Conservation (phyloP, 2,797 vertebrate species). For the Argyrosomus regius region DNA sequence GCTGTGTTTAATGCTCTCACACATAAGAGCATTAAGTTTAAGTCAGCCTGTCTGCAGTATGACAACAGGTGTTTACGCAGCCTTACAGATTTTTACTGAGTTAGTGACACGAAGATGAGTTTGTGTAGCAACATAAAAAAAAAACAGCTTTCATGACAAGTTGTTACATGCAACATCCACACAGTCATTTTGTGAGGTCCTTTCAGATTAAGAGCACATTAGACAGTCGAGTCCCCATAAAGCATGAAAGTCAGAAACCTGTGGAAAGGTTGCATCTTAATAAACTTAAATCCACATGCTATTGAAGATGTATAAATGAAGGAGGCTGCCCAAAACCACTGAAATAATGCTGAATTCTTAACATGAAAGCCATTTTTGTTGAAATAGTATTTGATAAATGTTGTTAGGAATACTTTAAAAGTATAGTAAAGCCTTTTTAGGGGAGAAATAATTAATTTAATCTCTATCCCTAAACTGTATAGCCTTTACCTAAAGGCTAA, state of each 20-base stretch:
- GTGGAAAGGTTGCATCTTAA: not conserved
- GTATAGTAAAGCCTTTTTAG: no score
- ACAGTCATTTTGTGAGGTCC: not conserved
- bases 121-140: not conserved
- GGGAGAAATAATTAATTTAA: no score
- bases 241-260: not conserved
- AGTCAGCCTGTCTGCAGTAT: slow-evolving; percentile 45
- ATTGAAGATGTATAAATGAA: not conserved
- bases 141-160: not conserved
- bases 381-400: not conserved
- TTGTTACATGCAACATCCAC: not conserved
- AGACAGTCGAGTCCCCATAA: not conserved
- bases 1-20: slow-evolving; percentile 61
- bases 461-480: not conserved
- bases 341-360: not conserved
- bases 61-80: slow-evolving; percentile 76
- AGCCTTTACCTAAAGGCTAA: not conserved
- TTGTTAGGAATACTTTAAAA: not conserved
- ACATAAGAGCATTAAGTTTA: slow-evolving; percentile 73
- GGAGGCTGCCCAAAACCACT: not conserved
- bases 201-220: slow-evolving; percentile 32
- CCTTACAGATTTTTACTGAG: slow-evolving; percentile 8
- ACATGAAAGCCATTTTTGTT: not conserved
- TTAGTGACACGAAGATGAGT: not conserved
- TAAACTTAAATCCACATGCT: not conserved